A percentile compares a stretch with the other conserved stretches of the same genome.
phyloP scores from a whole-genome alignment of 2,113 vertebrate genomes.

The Isurus oxyrinchus region DNA sequence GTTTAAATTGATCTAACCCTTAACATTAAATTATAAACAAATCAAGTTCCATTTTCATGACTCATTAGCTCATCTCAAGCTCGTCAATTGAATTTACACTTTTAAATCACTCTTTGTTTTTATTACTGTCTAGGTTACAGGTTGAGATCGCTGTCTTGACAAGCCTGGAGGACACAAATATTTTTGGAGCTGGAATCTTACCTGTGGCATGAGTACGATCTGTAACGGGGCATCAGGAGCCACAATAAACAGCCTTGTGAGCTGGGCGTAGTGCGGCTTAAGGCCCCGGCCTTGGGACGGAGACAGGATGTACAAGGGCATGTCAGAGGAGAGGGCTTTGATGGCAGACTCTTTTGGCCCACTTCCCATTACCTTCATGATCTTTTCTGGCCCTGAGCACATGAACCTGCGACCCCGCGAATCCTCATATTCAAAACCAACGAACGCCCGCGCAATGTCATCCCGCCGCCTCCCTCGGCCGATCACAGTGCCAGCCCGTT shows the following conservation, averaged over 20 bases:
- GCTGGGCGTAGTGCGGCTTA: constrained; percentile 87
- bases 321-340: constrained; percentile 87
- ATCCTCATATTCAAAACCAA: constrained; percentile 97
- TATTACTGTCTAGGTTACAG: neutral
- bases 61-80: neutral
- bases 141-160: neutral
- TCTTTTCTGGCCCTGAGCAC: constrained; percentile 88
- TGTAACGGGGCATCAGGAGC: constrained; percentile 90
- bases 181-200: constrained; percentile 47
- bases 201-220: constrained; percentile 84
- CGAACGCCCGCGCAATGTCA: constrained; percentile 84
- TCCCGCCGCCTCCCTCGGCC: constrained; percentile 81
- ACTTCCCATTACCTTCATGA: constrained; percentile 90
- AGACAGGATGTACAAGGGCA: constrained; percentile 90
- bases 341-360: constrained; percentile 86
- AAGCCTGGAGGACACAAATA: neutral
- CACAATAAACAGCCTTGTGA: constrained; percentile 84
- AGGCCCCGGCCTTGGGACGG: constrained; percentile 85
- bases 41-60: neutral
- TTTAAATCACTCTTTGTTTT: neutral
- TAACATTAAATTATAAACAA: too few relatives aligned
- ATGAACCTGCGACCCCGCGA: constrained; percentile 87
- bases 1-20: neutral
- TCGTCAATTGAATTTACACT: neutral
- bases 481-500: constrained; percentile 70